phyloP scores from a whole-genome alignment of 2,888 invertebrate species.

The Cataglyphis cursor region DNA sequence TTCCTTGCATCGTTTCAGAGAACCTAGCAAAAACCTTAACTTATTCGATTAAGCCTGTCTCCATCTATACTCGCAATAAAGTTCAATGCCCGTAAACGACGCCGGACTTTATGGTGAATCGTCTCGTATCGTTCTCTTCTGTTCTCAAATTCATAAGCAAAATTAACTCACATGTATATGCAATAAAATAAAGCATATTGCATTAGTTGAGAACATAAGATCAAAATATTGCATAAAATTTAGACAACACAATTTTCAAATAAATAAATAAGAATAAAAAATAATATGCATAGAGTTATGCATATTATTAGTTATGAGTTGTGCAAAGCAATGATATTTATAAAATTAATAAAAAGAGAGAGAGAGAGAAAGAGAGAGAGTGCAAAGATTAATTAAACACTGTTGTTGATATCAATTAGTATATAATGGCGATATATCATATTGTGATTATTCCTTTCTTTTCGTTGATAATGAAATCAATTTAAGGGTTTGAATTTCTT shows the following conservation, averaged over 20 bases:
- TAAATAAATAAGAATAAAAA: background rate
- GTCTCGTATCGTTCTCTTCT: conserved; percentile 29
- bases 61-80: conserved; percentile 33
- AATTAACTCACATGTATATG: conserved; percentile 1
- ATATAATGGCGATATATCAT: background rate
- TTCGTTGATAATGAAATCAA: background rate
- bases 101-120: background rate
- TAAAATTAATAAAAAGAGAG: background rate
- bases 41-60: conserved; percentile 47
- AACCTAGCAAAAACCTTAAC: conserved; percentile 35
- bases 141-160: conserved; percentile 20
- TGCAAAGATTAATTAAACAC: background rate
- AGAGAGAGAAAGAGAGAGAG: too few species aligned
- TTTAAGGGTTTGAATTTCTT: background rate
- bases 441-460: background rate
- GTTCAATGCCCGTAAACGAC: conserved; percentile 46
- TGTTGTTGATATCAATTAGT: background rate
- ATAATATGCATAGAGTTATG: background rate
- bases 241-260: background rate
- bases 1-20: conserved; percentile 29
- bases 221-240: conserved; percentile 7
- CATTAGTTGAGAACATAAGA: background rate
- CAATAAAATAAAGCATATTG: conserved; percentile 7
- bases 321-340: background rate
- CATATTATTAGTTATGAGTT: too few species aligned